A percentile compares a stretch with the other conserved stretches of the same genome.
Conservation (phyloP, 2,888 invertebrate genomes). For the Chloroclysta siterata region DNA sequence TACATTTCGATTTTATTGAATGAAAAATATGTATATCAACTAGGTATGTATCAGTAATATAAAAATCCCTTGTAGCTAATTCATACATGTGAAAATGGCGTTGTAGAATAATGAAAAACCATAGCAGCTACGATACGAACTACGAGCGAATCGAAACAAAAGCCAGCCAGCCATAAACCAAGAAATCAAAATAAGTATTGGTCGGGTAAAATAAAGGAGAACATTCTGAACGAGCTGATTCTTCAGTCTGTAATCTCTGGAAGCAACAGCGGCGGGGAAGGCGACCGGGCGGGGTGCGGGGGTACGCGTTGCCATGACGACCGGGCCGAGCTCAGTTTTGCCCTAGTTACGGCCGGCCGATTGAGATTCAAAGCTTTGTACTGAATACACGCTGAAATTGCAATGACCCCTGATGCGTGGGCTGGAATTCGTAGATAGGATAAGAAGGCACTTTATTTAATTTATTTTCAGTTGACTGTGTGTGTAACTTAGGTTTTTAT, state of each 20-base stretch:
- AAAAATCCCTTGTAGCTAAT: no score
- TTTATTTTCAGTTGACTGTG: neutral
- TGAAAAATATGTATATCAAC: no score
- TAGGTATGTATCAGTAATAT: no score
- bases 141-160: neutral
- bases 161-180: conserved; percentile 4
- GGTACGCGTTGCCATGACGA: conserved; percentile 59
- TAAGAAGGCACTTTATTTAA: conserved; percentile 13
- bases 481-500: neutral
- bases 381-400: conserved; percentile 43
- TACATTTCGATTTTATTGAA: no score
- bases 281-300: conserved; percentile 32
- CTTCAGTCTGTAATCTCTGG: conserved; percentile 36
- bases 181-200: conserved; percentile 8
- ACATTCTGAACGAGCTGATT: conserved; percentile 10
- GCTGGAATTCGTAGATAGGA: conserved; percentile 15
- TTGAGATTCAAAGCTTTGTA: conserved; percentile 54
- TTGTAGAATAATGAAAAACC: no score
- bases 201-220: conserved; percentile 1
- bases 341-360: conserved; percentile 65
- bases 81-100: no score
- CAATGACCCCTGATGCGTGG: conserved; percentile 34
- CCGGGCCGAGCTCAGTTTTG: conserved; percentile 66
- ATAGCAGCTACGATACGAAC: no score
- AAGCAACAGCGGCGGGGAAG: conserved; percentile 41